These are phyloP conservation scores for Colletes gigas DNA, from an alignment of 1,140 invertebrate genomes.

Conservation along the genomic window DNA sequence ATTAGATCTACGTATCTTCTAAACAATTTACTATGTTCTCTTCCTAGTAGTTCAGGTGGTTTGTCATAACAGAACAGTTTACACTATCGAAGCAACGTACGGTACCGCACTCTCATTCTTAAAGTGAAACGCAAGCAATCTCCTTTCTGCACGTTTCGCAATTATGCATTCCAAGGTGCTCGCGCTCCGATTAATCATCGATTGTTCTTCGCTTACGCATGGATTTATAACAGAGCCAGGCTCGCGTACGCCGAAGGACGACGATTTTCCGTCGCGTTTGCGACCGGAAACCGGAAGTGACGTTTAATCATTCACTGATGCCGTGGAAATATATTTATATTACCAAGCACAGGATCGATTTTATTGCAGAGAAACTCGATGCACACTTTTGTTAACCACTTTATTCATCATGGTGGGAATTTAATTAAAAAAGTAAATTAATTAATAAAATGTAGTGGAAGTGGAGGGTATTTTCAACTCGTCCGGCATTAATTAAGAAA, in stretches of 20 bases:
- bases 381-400: background rate
- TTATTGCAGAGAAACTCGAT: slow-evolving; percentile 3
- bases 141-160: slow-evolving; percentile 39
- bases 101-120: slow-evolving; percentile 32
- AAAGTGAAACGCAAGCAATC: slow-evolving; percentile 40
- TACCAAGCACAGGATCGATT: background rate
- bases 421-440: background rate
- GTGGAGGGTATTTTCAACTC: too few relatives aligned
- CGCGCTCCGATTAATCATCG: slow-evolving; percentile 44
- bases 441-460: background rate
- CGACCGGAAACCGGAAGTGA: slow-evolving; percentile 50
- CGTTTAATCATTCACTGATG: slow-evolving; percentile 28
- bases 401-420: too few relatives aligned
- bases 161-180: slow-evolving; percentile 44
- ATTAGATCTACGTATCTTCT: too few relatives aligned
- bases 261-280: slow-evolving; percentile 12
- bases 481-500: slow-evolving; percentile 4
- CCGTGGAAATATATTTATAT: slow-evolving; percentile 6
- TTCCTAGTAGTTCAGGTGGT: background rate
- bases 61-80: background rate
- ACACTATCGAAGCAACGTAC: background rate
- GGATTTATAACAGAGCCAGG: slow-evolving; percentile 8
- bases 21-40: too few relatives aligned
- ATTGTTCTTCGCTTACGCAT: slow-evolving; percentile 34
- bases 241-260: background rate